Percentiles rank a stretch among this genome's conserved stretches.
These are phyloP conservation scores for Apamea sordens DNA, from an alignment of 2,888 invertebrate species.

Conservation along the genomic window DNA sequence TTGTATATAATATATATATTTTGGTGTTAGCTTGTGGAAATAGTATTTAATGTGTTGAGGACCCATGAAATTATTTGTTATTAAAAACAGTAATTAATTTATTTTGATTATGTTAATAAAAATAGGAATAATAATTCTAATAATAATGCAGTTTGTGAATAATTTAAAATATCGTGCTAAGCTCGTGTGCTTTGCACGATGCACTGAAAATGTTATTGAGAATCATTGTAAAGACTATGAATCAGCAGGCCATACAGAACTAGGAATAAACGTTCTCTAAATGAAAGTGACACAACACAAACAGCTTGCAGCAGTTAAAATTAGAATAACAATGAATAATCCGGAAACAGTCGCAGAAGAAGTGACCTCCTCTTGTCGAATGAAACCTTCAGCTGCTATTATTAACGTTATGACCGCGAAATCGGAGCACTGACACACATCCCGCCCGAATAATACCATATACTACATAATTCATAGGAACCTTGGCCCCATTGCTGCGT, in stretches of 20 bases:
- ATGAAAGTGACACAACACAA: slow-evolving; percentile 39
- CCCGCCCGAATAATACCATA: slow-evolving; percentile 88
- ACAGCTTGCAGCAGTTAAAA: slow-evolving; percentile 37
- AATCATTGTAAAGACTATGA: not conserved
- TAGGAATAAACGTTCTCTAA: slow-evolving; percentile 9
- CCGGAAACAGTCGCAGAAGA: slow-evolving; percentile 83
- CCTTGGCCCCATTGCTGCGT: slow-evolving; percentile 87
- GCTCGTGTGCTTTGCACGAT: not conserved
- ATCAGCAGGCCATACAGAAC: slow-evolving; percentile 5
- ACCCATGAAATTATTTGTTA: not conserved
- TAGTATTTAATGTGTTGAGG: no score
- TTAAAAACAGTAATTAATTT: no score
- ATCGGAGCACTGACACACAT: slow-evolving; percentile 87
- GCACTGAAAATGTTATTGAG: not conserved
- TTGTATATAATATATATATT: no score
- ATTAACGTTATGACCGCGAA: slow-evolving; percentile 88
- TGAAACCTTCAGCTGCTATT: slow-evolving; percentile 87
- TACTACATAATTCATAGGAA: slow-evolving; percentile 89
- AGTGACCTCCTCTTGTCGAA: slow-evolving; percentile 86
- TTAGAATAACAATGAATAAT: slow-evolving; percentile 74
- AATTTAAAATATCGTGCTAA: not conserved
- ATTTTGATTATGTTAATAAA: not conserved
- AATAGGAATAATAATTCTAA: not conserved
- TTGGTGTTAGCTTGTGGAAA: no score
- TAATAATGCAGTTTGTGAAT: slow-evolving; percentile 1